Conservation (phyloP, 2,888 invertebrate genomes). For the Zele albiditarsus region DNA sequence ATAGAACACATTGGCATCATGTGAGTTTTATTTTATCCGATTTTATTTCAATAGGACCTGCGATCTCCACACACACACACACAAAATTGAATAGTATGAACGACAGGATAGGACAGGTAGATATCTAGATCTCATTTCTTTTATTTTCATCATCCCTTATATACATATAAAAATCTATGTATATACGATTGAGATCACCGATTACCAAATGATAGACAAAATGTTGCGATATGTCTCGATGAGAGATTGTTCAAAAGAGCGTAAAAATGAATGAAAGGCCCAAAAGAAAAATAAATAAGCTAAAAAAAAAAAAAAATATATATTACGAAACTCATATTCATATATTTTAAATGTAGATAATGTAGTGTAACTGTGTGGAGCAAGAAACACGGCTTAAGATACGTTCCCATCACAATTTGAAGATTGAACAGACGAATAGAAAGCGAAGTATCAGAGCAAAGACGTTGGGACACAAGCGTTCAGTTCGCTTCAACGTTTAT, state of each 20-base stretch:
- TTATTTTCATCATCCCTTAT: not conserved
- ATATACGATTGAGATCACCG: slow-evolving; percentile 24
- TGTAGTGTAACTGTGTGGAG: not conserved
- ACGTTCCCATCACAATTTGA: slow-evolving; percentile 39
- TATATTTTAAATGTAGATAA: not conserved
- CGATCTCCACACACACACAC: not conserved
- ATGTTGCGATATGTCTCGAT: slow-evolving; percentile 33
- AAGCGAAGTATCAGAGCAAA: slow-evolving; percentile 1
- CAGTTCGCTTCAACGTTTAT: not conserved
- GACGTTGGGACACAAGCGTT: slow-evolving; percentile 35
- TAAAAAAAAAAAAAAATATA: slow-evolving; percentile 17
- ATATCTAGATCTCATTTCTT: not conserved
- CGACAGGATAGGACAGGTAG: slow-evolving; percentile 16
- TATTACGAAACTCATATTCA: slow-evolving; percentile 15
- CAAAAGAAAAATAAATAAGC: not conserved
- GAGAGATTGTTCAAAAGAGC: slow-evolving; percentile 12
- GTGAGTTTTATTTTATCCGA: slow-evolving; percentile 13
- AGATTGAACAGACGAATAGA: slow-evolving; percentile 19
- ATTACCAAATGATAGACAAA: slow-evolving; percentile 15
- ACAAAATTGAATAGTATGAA: too few relatives aligned
- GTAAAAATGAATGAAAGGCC: slow-evolving; percentile 23
- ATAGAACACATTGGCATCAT: slow-evolving; percentile 9
- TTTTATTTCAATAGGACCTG: slow-evolving; percentile 17
- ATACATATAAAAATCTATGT: not conserved
- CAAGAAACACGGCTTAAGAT: slow-evolving; percentile 26